phyloP scores from a whole-genome alignment of 2,797 vertebrate genomes.

The Acestrorhynchus altus region DNA sequence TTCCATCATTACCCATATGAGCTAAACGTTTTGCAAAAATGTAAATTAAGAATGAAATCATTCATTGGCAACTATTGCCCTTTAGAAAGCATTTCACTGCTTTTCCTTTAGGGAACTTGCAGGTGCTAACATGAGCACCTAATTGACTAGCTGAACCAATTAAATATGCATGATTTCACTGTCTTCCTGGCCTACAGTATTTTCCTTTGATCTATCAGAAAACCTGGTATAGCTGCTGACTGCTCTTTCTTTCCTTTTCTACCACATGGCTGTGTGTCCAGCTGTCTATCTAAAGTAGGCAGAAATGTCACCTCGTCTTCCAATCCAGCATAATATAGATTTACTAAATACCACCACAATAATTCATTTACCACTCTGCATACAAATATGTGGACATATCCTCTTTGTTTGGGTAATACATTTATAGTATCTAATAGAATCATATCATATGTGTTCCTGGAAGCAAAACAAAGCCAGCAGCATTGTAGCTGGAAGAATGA shows the following conservation, averaged over 20 bases:
- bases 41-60: conserved; percentile 48
- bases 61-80: conserved; percentile 19
- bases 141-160: conserved; percentile 75
- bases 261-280: neutral
- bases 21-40: conserved; percentile 49
- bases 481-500: conserved; percentile 57
- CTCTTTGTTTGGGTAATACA: conserved; percentile 85
- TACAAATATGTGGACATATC: conserved; percentile 85
- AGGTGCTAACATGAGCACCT: conserved; percentile 76
- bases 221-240: neutral
- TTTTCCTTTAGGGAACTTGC: conserved; percentile 64
- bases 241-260: neutral
- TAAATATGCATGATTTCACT: conserved; percentile 67
- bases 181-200: conserved; percentile 33
- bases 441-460: conserved; percentile 58
- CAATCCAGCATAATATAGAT: conserved; percentile 22
- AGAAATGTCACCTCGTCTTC: neutral
- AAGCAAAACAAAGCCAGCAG: conserved; percentile 58
- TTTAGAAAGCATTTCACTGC: conserved; percentile 52
- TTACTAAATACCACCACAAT: conserved; percentile 53
- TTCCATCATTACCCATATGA: conserved; percentile 20
- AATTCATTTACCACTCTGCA: conserved; percentile 80
- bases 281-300: neutral
- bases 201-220: conserved; percentile 36
- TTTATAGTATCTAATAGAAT: conserved; percentile 65